Evolutionary conservation across 1,140 invertebrate genomes (phyloP).

Genomic region (Ceratosolen solmsi): DNA sequence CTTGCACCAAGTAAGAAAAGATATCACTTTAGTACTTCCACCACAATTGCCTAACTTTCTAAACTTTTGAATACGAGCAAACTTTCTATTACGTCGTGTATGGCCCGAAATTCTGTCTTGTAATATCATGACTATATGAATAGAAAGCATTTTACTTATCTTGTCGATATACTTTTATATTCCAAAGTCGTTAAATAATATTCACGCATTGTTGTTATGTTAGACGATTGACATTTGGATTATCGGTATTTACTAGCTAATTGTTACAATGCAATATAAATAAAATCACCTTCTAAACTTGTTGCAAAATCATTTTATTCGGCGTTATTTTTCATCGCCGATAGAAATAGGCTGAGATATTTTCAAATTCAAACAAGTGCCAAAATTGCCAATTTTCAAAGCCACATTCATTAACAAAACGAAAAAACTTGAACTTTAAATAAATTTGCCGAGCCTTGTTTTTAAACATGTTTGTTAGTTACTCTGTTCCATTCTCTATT

Average conservation of each 20-base stretch:
- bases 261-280: not conserved
- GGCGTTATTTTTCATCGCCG: not conserved
- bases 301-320: not conserved
- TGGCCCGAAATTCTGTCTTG: not conserved
- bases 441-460: not conserved
- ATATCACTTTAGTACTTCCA: not conserved
- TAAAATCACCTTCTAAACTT: not conserved
- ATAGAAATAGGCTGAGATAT: not conserved
- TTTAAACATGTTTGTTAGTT: not conserved
- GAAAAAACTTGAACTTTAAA: too few relatives aligned
- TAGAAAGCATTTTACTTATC: slow-evolving; percentile 11
- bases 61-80: slow-evolving; percentile 13
- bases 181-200: not conserved
- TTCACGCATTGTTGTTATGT: not conserved
- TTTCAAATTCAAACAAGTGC: not conserved
- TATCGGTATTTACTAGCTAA: not conserved
- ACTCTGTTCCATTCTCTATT: too few relatives aligned
- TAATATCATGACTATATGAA: not conserved
- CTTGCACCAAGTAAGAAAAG: not conserved
- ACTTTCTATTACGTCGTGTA: not conserved
- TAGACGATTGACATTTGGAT: not conserved
- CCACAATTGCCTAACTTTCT: slow-evolving; percentile 5
- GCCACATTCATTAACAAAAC: not conserved
- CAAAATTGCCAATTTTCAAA: not conserved
- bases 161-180: not conserved